phyloP scores from a whole-genome alignment of 2,113 vertebrate species.

The Etheostoma spectabile region DNA sequence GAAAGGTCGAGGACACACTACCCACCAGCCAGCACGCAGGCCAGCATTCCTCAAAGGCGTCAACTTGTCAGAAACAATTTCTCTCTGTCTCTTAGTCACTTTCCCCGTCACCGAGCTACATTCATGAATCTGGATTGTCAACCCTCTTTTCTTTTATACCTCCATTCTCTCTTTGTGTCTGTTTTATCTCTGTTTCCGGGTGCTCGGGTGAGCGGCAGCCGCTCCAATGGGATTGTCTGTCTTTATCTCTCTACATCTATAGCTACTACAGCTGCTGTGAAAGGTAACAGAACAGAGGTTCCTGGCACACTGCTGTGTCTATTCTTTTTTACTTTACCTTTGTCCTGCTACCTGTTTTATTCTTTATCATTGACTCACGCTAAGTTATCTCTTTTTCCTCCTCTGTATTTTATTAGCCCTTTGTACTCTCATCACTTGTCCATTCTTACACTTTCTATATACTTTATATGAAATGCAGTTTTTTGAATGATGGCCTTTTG shows the following conservation, averaged over 20 bases:
- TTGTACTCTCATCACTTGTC: slow-evolving; percentile 31
- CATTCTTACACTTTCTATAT: background rate
- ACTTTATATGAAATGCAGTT: slow-evolving; percentile 8
- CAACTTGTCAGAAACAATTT: slow-evolving; percentile 72
- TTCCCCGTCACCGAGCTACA: slow-evolving; percentile 21
- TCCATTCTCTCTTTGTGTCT: slow-evolving; percentile 49
- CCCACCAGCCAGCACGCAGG: slow-evolving; percentile 38
- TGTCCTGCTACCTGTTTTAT: slow-evolving; percentile 24
- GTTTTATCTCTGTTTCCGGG: slow-evolving; percentile 64
- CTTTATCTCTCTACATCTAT: slow-evolving; percentile 59
- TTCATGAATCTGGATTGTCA: slow-evolving; percentile 49
- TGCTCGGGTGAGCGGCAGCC: slow-evolving; percentile 46
- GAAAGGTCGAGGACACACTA: slow-evolving; percentile 67
- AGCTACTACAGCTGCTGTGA: slow-evolving; percentile 40
- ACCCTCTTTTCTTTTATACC: slow-evolving; percentile 34
- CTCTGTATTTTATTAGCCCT: slow-evolving; percentile 30
- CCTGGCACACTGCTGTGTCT: slow-evolving; percentile 16
- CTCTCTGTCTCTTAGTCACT: slow-evolving; percentile 61
- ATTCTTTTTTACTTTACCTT: slow-evolving; percentile 32
- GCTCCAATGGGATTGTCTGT: slow-evolving; percentile 54
- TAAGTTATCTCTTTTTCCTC: slow-evolving; percentile 28
- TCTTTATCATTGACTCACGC: slow-evolving; percentile 37
- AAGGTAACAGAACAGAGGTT: slow-evolving; percentile 60
- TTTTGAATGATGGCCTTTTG: background rate
- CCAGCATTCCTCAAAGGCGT: slow-evolving; percentile 66